Conservation (phyloP, 2,113 vertebrate species). For the Nanorana parkeri region DNA sequence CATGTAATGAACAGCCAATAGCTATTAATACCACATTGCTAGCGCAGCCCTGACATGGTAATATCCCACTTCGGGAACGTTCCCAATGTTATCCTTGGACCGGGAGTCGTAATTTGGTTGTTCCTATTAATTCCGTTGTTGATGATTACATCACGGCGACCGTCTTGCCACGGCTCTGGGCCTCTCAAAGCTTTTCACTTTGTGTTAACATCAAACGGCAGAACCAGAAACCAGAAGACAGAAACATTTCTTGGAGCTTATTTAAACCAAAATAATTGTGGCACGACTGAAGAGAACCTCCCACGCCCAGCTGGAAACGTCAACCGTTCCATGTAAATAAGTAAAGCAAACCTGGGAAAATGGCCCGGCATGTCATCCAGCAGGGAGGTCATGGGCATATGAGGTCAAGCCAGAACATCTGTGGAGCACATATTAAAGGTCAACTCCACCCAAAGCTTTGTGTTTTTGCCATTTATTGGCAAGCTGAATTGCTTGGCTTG, state of each 20-base stretch:
- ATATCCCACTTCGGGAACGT: conserved; percentile 13
- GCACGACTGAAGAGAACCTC: not conserved
- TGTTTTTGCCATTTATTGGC: no score
- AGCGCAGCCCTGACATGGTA: not conserved
- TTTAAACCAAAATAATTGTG: conserved; percentile 1
- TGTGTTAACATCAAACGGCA: conserved; percentile 12
- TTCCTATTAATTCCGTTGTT: conserved; percentile 16
- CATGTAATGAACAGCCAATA: not conserved
- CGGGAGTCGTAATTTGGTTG: not conserved
- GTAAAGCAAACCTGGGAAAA: not conserved
- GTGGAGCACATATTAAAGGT: no score
- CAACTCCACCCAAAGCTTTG: no score
- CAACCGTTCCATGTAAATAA: not conserved
- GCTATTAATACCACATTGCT: conserved; percentile 14
- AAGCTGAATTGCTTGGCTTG: no score
- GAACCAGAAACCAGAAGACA: not conserved
- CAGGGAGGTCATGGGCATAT: not conserved
- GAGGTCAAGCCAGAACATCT: no score
- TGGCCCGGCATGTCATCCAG: not conserved
- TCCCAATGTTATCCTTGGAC: conserved; percentile 32
- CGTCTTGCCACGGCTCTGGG: not conserved
- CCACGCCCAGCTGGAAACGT: not conserved
- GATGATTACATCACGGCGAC: conserved; percentile 5
- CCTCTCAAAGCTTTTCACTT: conserved; percentile 15
- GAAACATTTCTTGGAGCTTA: not conserved